phyloP scores from a whole-genome alignment of 2,888 invertebrate genomes.

The Agonopterix heracliana region DNA sequence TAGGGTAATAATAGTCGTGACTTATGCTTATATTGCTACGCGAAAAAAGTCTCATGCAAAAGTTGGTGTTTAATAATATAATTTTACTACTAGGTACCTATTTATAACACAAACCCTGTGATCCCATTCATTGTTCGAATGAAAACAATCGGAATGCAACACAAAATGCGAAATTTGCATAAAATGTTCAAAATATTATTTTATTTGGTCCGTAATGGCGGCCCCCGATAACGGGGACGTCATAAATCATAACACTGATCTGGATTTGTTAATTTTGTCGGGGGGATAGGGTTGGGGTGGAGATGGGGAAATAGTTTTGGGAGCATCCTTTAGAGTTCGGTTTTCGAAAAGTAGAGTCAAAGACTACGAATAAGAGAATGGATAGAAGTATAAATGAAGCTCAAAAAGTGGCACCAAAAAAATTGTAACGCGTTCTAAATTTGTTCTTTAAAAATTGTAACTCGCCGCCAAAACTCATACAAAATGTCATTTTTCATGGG shows the following conservation, averaged over 20 bases:
- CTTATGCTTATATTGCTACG: not conserved
- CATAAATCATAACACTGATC: constrained; percentile 66
- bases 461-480: too few species aligned
- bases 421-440: too few species aligned
- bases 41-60: not conserved
- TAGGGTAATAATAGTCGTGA: not conserved
- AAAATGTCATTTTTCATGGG: too few species aligned
- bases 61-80: not conserved
- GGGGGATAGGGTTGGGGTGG: constrained; percentile 33
- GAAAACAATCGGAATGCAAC: constrained; percentile 8
- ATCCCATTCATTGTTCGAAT: not conserved
- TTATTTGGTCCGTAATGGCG: constrained; percentile 41
- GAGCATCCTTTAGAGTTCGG: too few species aligned
- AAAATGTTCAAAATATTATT: constrained; percentile 46
- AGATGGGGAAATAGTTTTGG: constrained; percentile 1
- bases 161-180: constrained; percentile 45
- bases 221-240: constrained; percentile 43
- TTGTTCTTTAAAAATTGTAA: too few species aligned
- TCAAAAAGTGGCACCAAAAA: too few species aligned
- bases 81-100: not conserved
- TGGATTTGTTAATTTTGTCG: constrained; percentile 61
- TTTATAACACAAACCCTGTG: not conserved
- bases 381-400: too few species aligned
- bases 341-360: too few species aligned
- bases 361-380: too few species aligned